Evolutionary conservation across 92 coral and sea anemone species (phyloP), one percentile per base, ranked within the genome.

Genomic region (Anthopleura xanthogrammica): DNA sequence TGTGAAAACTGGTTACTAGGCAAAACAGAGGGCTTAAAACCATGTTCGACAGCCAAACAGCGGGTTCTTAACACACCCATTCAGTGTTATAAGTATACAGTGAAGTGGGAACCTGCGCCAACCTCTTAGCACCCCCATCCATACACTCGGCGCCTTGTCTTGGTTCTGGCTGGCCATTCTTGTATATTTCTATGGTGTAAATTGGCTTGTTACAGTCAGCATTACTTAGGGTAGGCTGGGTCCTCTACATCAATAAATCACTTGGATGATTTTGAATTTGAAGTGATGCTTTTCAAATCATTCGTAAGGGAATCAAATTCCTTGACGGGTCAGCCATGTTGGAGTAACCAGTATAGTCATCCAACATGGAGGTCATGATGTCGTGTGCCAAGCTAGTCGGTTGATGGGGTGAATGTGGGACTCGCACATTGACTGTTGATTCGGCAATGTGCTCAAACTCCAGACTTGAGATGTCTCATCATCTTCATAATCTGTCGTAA

Each of bases 1-100:
- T 97, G 99, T 79, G 89, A 76, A 48, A 92, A 94, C 76, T 97
- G 99, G 99, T 79, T 97, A 56, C 95, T 93, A 12, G 99, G 99
- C 52, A 91, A 90, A 57, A 79, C 88, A 24, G 99, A 94, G n/a
- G 99, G 98, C 24, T 84, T 97, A 19, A 90, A 87, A 77, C 92
- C 94, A 46, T 97, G 99, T 81, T 91, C 89, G 16, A 97, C 99
- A 39, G 88, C 93, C 57, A 88, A 91, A 78, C 85, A 92, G 56
- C 79, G 87, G 46, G 87, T 87, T 75, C 88, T 93, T 54, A 88
- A 92, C 78, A 64, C 92, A 4, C 90, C 82, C 62, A 91, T 94
- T 55, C 82, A 87, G 65, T 92, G 91, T 87, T 88, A 90, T 79
- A 97, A 92, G 90, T 97, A 93, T 83, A 68, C 66, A 3, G 99